Evolutionary conservation across 2,888 invertebrate species (phyloP), one percentile per base, ranked within the genome.

Genomic region (Trichacis sp.): DNA sequence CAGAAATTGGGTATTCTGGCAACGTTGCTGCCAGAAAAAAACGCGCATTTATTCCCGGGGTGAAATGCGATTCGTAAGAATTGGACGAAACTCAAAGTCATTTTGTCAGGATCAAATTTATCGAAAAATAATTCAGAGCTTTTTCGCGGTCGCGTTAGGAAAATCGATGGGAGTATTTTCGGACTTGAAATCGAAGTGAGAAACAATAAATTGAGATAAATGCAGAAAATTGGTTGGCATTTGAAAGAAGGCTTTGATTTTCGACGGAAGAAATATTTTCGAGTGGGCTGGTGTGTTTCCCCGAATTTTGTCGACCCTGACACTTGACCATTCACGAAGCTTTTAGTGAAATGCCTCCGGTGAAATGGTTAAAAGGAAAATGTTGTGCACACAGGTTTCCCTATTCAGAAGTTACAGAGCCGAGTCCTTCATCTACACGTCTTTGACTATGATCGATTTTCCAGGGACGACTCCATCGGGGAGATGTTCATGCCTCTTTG

Each of bases 381-480:
- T 48, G 30, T 67, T 64, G 30, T 60, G 49, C 56, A 56, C 57
- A 50, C 79, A 88, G 89, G 96, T 63, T 96, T 95, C 81, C 95
- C 96, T 17, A 94, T 95, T 74, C 95, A 96, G 86, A 96, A 96
- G 85, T 87, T 96, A 58, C 95, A 96, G 82, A 95, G 94, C 74
- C 89, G 96, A 83, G 95, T 96, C 24, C 88, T 96, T 24, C 96
- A 96, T 84, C 89, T 96, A 50, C 96, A 96, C 85, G 96, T 96
- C 52, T 96, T 96, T 84, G 96, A 96, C 85, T 96, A 96, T 86
- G 96, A 96, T 85, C 90, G 96, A 76, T 96, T 96, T 86, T 96
- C 96, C 47, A 88, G 96, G 76, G 96, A 96, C 83, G 96, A 96
- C 83, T 95, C 96, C 47, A 96, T 96, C 77, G 96, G 96, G 2